phyloP scores from a whole-genome alignment of 2,797 vertebrate genomes.

The Falco cherrug region DNA sequence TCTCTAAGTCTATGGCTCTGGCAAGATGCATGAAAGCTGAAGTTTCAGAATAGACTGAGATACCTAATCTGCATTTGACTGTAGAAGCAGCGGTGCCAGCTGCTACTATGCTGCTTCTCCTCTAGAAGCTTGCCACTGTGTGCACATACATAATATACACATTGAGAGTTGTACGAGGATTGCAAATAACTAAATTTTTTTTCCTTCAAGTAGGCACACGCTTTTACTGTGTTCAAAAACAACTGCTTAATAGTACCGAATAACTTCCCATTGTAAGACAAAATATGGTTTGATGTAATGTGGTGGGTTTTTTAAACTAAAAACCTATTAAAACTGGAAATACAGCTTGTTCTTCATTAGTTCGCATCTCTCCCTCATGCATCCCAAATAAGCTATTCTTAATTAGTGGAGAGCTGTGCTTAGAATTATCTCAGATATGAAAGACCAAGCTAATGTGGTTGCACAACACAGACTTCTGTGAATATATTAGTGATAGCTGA shows the following conservation, averaged over 20 bases:
- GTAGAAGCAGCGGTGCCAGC: constrained; percentile 24
- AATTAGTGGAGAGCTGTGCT: background rate
- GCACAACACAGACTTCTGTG: too few species aligned
- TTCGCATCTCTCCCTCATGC: background rate
- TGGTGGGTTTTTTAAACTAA: background rate
- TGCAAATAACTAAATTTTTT: background rate
- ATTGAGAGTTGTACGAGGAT: background rate
- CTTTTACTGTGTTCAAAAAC: background rate
- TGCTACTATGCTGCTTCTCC: background rate
- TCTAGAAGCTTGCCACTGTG: background rate
- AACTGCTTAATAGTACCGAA: background rate
- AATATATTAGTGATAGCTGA: background rate
- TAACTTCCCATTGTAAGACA: background rate
- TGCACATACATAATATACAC: background rate
- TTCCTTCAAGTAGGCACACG: background rate
- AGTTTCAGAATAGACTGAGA: background rate
- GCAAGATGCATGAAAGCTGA: background rate
- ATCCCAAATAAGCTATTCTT: background rate
- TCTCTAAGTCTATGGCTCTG: background rate
- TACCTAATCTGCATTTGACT: background rate
- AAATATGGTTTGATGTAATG: background rate
- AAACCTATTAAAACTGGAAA: background rate
- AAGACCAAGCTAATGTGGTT: background rate
- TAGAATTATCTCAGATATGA: background rate
- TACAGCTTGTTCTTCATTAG: background rate